Conservation (phyloP, 2,797 vertebrate genomes). For the Fistularia tabacaria region DNA sequence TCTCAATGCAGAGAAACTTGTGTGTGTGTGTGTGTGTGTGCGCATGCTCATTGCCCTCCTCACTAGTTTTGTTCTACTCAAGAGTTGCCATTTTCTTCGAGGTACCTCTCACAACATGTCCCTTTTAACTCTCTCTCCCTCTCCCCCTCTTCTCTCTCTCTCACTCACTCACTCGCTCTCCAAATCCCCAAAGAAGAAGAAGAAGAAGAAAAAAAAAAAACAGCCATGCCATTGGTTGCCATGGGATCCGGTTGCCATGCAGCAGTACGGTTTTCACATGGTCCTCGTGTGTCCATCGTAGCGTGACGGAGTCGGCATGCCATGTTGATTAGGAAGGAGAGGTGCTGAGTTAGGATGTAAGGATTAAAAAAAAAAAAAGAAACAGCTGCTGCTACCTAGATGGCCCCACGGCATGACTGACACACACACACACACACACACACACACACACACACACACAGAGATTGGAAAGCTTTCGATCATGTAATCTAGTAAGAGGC, state of each 20-base stretch:
- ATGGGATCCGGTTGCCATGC: slow-evolving; percentile 77
- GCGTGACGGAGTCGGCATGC: slow-evolving; percentile 42
- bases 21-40: slow-evolving; percentile 14
- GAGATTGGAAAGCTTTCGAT: slow-evolving; percentile 17
- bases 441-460: slow-evolving; percentile 18
- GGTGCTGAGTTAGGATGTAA: slow-evolving; percentile 6
- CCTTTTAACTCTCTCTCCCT: no score
- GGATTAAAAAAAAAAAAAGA: slow-evolving; percentile 1
- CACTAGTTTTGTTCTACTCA: slow-evolving; percentile 39
- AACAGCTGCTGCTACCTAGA: slow-evolving; percentile 9
- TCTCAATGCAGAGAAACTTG: slow-evolving; percentile 28
- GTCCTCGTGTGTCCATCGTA: slow-evolving; percentile 28
- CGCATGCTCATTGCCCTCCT: slow-evolving; percentile 25
- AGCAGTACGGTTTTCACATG: slow-evolving; percentile 54
- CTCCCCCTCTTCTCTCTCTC: no score
- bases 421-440: slow-evolving; percentile 3
- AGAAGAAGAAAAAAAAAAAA: neutral
- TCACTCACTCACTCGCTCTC: neutral
- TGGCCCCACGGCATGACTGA: neutral
- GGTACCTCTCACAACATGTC: slow-evolving; percentile 19
- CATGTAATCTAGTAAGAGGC: slow-evolving; percentile 5
- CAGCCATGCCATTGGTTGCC: slow-evolving; percentile 65
- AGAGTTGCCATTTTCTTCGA: slow-evolving; percentile 26
- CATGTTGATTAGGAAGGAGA: slow-evolving; percentile 28
- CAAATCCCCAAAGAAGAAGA: slow-evolving; percentile 28